These are phyloP conservation scores for Melanotaenia parkinsoni DNA, from an alignment of 2,797 vertebrate genomes.

Conservation along the genomic window DNA sequence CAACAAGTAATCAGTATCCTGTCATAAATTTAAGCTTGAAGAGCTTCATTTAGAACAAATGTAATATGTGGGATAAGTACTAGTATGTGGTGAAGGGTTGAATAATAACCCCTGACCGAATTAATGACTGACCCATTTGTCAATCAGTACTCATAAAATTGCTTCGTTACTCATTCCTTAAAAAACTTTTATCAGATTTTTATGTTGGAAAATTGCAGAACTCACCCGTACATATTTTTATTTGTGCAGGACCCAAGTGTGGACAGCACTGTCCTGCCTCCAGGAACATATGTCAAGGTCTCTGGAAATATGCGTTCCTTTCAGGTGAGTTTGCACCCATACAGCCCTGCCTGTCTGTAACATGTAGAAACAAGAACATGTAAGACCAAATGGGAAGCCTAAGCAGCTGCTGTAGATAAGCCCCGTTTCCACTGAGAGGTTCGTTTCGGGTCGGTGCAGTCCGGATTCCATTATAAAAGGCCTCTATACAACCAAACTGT, in stretches of 20 bases:
- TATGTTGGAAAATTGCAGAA: background rate
- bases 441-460: too few relatives aligned
- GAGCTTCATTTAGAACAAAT: too few relatives aligned
- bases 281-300: constrained; percentile 94
- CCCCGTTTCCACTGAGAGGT: too few relatives aligned
- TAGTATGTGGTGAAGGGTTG: too few relatives aligned
- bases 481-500: too few relatives aligned
- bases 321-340: constrained; percentile 83
- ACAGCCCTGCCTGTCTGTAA: background rate
- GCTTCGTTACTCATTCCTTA: background rate
- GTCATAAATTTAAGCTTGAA: too few relatives aligned
- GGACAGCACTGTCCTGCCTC: constrained; percentile 91
- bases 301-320: constrained; percentile 95
- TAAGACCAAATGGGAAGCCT: background rate
- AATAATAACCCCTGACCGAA: too few relatives aligned
- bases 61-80: too few relatives aligned
- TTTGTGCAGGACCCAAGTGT: constrained; percentile 85
- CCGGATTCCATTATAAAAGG: too few relatives aligned
- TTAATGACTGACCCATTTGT: too few relatives aligned
- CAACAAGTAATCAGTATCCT: too few relatives aligned
- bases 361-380: background rate
- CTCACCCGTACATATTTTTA: background rate
- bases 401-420: background rate
- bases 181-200: background rate
- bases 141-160: background rate